Conservation (phyloP, 1,140 invertebrate genomes). For the Lordiphosa mommai region DNA sequence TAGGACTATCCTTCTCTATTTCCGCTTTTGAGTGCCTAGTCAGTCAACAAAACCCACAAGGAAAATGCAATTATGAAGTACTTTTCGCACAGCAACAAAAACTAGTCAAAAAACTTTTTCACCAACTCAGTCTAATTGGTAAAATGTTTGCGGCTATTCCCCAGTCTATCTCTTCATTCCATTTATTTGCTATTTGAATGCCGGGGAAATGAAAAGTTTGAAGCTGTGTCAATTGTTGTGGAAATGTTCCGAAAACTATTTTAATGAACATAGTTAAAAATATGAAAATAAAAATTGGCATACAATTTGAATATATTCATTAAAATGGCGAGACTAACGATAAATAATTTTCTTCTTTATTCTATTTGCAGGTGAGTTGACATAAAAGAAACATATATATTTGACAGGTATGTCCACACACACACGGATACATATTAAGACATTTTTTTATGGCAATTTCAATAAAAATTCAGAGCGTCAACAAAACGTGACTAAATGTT, state of each 20-base stretch:
- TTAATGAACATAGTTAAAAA: slow-evolving; percentile 41
- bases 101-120: slow-evolving; percentile 19
- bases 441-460: slow-evolving; percentile 51
- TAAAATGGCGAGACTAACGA: slow-evolving; percentile 30
- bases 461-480: slow-evolving; percentile 50
- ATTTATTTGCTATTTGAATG: slow-evolving; percentile 8
- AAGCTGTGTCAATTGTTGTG: slow-evolving; percentile 27
- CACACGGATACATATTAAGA: slow-evolving; percentile 11
- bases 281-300: slow-evolving; percentile 12
- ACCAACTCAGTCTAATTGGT: slow-evolving; percentile 48
- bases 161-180: not conserved
- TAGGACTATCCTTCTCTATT: too few species aligned
- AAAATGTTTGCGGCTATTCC: slow-evolving; percentile 39
- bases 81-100: slow-evolving; percentile 18
- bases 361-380: slow-evolving; percentile 63
- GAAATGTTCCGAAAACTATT: slow-evolving; percentile 47
- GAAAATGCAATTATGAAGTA: slow-evolving; percentile 53
- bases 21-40: too few species aligned
- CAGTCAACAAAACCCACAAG: not conserved
- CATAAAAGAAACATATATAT: slow-evolving; percentile 28
- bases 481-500: slow-evolving; percentile 61
- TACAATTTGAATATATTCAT: slow-evolving; percentile 22
- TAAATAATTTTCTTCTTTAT: slow-evolving; percentile 6
- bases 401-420: slow-evolving; percentile 17
- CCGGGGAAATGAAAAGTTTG: slow-evolving; percentile 44